A percentile compares a stretch with the other conserved stretches of the same genome.
Conservation (phyloP, 2,113 vertebrate species). For the Corvus moneduloides region DNA sequence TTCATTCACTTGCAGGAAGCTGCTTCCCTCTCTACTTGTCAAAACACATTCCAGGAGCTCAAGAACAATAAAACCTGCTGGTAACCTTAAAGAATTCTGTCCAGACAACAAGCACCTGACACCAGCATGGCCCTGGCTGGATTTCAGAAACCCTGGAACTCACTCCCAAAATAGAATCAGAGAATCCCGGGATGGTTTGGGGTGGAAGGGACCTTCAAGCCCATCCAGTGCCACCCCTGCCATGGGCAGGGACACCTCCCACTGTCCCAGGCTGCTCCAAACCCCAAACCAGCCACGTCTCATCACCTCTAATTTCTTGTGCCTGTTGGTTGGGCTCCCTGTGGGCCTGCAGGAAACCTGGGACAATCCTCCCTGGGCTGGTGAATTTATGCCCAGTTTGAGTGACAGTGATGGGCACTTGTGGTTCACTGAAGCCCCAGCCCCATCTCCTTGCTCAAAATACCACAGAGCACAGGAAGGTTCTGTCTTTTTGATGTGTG, state of each 20-base stretch:
- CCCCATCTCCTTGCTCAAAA: background rate
- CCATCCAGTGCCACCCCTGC: background rate
- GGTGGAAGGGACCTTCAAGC: background rate
- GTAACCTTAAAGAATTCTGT: background rate
- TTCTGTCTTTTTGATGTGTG: background rate
- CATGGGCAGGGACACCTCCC: background rate
- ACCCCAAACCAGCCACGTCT: background rate
- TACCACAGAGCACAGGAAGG: background rate
- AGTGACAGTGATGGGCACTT: fast-evolving
- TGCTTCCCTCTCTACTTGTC: background rate
- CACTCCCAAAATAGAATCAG: background rate
- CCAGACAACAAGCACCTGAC: background rate
- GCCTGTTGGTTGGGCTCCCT: background rate
- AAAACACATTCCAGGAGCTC: background rate
- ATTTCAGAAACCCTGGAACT: background rate
- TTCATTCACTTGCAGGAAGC: background rate
- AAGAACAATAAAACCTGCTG: background rate
- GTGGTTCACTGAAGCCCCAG: background rate
- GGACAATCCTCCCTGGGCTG: background rate
- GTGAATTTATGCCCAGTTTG: background rate
- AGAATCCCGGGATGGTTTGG: background rate
- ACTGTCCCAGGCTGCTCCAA: background rate
- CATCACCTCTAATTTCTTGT: background rate
- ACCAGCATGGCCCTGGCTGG: background rate
- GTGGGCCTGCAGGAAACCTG: background rate